Evolutionary conservation across 30 jellyfish, hydroid and myxozoan genomes (phyloP).

Genomic region (Chironex yamaguchii): DNA sequence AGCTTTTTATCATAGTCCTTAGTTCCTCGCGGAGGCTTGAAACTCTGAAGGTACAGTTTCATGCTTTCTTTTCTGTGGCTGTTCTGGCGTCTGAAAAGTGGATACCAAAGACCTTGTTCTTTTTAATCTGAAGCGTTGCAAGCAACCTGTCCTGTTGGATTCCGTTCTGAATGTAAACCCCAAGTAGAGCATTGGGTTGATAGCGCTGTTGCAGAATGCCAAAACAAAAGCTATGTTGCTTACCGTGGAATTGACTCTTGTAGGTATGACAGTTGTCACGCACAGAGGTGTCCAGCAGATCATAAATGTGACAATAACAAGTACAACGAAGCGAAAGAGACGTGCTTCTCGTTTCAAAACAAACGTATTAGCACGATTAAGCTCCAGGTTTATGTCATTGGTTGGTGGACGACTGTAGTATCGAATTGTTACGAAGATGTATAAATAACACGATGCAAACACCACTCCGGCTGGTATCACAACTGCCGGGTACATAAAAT

Average conservation of each 20-base stretch:
- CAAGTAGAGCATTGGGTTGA: neutral
- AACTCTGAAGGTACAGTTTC: too few species aligned
- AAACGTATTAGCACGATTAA: neutral
- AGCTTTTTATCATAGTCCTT: too few species aligned
- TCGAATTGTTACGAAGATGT: neutral
- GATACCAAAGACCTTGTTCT: neutral
- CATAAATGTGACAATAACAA: neutral
- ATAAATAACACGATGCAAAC: neutral
- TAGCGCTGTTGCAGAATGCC: neutral
- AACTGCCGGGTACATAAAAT: neutral
- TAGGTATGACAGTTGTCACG: neutral
- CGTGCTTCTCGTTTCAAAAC: neutral
- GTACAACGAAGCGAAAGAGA: neutral
- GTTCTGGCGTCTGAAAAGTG: neutral
- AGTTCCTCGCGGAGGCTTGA: too few species aligned
- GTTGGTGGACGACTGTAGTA: neutral
- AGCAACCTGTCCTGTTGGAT: neutral
- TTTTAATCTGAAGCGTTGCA: neutral
- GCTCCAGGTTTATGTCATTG: neutral
- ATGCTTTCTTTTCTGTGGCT: too few species aligned
- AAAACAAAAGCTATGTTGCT: neutral
- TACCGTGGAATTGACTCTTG: neutral
- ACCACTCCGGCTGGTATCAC: neutral
- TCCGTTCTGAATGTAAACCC: neutral
- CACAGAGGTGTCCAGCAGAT: neutral